phyloP scores from a whole-genome alignment of 2,888 invertebrate species.

The Argyra leucocephala region DNA sequence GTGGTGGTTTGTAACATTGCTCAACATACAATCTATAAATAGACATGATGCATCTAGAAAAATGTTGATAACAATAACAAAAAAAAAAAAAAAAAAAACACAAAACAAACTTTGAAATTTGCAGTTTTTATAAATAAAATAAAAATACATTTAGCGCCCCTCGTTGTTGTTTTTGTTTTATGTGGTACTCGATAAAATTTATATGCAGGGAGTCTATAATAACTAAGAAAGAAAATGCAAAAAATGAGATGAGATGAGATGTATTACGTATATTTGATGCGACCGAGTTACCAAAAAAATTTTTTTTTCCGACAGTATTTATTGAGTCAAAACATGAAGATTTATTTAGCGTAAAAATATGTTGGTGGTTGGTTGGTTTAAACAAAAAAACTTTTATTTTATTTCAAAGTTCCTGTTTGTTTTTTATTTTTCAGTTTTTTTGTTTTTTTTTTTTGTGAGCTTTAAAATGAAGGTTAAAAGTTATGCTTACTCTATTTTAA shows the following conservation, averaged over 20 bases:
- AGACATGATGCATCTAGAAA: too few relatives aligned
- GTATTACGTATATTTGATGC: not conserved
- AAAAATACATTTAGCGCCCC: too few relatives aligned
- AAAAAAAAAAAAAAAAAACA: too few relatives aligned
- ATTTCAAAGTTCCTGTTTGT: not conserved
- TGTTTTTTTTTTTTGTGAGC: not conserved
- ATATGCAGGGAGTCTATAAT: not conserved
- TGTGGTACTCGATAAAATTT: not conserved
- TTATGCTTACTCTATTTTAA: not conserved
- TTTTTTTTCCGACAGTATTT: not conserved
- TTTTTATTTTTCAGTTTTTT: not conserved
- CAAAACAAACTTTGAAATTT: too few relatives aligned
- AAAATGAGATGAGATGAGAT: not conserved
- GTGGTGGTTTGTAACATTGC: too few relatives aligned
- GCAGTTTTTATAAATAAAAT: too few relatives aligned
- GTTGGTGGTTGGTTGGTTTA: not conserved
- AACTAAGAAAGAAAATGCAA: not conserved
- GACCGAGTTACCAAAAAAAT: not conserved
- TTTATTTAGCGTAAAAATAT: constrained; percentile 6
- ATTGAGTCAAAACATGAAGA: not conserved
- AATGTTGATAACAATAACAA: too few relatives aligned
- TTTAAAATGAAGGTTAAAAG: not conserved
- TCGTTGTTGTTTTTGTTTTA: too few relatives aligned
- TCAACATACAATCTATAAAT: too few relatives aligned
- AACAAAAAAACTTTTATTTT: too few relatives aligned